These are phyloP conservation scores for Rutpela maculata DNA, from an alignment of 2,888 invertebrate genomes.

Conservation along the genomic window DNA sequence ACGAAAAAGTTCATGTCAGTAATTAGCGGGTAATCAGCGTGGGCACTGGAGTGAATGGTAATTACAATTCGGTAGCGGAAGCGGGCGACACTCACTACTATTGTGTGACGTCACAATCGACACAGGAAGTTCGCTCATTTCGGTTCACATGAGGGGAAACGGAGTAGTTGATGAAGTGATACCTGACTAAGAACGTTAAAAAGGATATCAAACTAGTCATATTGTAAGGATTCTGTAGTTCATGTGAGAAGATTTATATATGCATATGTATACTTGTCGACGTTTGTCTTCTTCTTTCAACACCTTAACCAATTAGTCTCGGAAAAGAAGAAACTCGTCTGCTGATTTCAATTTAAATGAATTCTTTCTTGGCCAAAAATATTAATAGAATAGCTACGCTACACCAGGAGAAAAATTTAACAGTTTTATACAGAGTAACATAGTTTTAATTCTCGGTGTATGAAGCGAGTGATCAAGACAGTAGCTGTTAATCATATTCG, in stretches of 20 bases:
- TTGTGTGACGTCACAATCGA: conserved; percentile 39
- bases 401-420: background rate
- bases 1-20: conserved; percentile 8
- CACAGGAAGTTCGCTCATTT: conserved; percentile 42
- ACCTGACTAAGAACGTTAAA: conserved; percentile 16
- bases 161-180: conserved; percentile 26
- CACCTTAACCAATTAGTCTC: conserved; percentile 22
- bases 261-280: background rate
- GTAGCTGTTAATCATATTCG: too few relatives aligned
- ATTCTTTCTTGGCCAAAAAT: background rate
- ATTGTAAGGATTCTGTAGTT: conserved; percentile 37
- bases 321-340: conserved; percentile 5
- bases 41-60: conserved; percentile 61
- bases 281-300: conserved; percentile 25
- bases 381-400: background rate
- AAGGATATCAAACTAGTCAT: conserved; percentile 22
- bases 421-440: too few relatives aligned
- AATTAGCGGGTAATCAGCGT: conserved; percentile 62
- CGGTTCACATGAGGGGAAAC: conserved; percentile 34
- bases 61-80: conserved; percentile 67
- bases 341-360: background rate
- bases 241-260: conserved; percentile 20
- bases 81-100: conserved; percentile 59
- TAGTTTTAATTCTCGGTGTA: too few relatives aligned
- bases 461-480: too few relatives aligned